Evolutionary conservation across 2,888 invertebrate genomes (phyloP).

Genomic region (Trichogramma dendrolimi): DNA sequence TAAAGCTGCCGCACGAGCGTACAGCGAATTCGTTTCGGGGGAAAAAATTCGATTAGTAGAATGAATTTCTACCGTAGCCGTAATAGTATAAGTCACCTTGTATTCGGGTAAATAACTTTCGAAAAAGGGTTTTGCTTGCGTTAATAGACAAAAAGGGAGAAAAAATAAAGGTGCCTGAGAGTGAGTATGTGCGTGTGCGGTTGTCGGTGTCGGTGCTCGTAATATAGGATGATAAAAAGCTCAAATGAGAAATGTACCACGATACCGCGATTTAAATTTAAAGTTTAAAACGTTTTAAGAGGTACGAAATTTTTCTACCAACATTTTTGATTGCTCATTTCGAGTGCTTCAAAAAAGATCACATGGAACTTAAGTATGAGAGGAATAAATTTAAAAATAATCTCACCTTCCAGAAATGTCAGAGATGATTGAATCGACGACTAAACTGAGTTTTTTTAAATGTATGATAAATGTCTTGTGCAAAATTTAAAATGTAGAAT

Average conservation of each 20-base stretch:
- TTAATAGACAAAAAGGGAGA: constrained; percentile 4
- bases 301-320: too few relatives aligned
- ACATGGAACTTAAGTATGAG: too few relatives aligned
- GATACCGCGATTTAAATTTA: background rate
- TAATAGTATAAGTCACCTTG: background rate
- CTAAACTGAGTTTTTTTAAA: too few relatives aligned
- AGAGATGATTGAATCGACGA: too few relatives aligned
- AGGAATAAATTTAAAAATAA: too few relatives aligned
- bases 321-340: too few relatives aligned
- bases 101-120: constrained; percentile 2
- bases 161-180: background rate
- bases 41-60: constrained; percentile 15
- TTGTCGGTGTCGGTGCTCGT: background rate
- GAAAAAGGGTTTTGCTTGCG: background rate
- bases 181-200: background rate
- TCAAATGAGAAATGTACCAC: background rate
- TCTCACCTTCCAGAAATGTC: too few relatives aligned
- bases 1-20: background rate
- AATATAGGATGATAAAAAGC: background rate
- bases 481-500: too few relatives aligned
- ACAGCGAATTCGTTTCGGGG: constrained; percentile 9
- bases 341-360: too few relatives aligned
- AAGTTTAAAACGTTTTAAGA: too few relatives aligned
- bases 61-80: constrained; percentile 4
- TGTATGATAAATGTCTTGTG: too few relatives aligned